A percentile compares a stretch with the other conserved stretches of the same genome.
phyloP scores from a whole-genome alignment of 2,113 vertebrate genomes.

The Cinclus cinclus region DNA sequence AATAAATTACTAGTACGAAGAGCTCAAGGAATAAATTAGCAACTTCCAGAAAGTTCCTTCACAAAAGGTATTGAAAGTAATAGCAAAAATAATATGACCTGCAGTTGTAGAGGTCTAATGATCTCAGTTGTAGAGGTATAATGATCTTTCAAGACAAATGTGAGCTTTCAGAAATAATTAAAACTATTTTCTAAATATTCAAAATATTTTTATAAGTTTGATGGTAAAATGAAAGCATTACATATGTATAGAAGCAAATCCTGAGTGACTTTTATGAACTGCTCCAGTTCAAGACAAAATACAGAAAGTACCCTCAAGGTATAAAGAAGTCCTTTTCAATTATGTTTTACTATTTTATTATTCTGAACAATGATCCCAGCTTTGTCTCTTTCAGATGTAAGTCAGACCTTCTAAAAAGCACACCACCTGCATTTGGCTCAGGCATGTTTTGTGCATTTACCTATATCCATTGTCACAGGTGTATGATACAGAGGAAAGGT shows the following conservation, averaged over 20 bases:
- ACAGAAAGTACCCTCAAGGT: not conserved
- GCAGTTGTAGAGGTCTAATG: not conserved
- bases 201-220: not conserved
- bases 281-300: not conserved
- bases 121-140: not conserved
- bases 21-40: not conserved
- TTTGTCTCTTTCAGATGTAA: not conserved
- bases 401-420: not conserved
- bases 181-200: not conserved
- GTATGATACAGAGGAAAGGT: constrained; percentile 84
- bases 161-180: not conserved
- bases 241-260: not conserved
- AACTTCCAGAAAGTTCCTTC: not conserved
- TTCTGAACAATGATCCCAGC: not conserved
- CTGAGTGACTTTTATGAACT: not conserved
- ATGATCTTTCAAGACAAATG: not conserved
- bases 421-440: not conserved
- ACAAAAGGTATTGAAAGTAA: not conserved
- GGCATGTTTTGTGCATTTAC: constrained; percentile 65
- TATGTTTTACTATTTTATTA: not conserved
- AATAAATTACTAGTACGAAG: not conserved
- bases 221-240: not conserved
- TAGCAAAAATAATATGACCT: not conserved
- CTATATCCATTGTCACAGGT: constrained; percentile 88
- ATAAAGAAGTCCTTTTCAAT: not conserved